Percentiles rank a stretch among this genome's conserved stretches.
These are phyloP conservation scores for Platichthys stellatus DNA, from an alignment of 2,113 vertebrate genomes.

Conservation along the genomic window DNA sequence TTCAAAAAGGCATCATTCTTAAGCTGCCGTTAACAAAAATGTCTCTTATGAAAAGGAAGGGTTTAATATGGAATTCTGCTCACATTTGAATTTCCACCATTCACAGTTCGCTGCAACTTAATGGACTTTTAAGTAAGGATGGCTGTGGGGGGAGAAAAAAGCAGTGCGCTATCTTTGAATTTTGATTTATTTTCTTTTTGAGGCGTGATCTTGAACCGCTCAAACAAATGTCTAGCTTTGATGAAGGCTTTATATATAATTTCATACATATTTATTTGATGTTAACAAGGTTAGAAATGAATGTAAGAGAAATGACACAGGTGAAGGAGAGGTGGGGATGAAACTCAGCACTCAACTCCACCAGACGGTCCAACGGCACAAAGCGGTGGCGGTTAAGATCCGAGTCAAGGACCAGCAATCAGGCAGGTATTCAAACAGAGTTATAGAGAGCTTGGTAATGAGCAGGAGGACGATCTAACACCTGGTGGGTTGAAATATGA, in stretches of 20 bases:
- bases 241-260: slow-evolving; percentile 21
- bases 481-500: too few species aligned
- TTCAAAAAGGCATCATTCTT: slow-evolving; percentile 71
- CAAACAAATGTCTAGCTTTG: slow-evolving; percentile 19
- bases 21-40: slow-evolving; percentile 71
- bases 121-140: slow-evolving; percentile 68
- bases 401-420: too few species aligned
- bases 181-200: slow-evolving; percentile 24
- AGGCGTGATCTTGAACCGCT: slow-evolving; percentile 38
- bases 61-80: slow-evolving; percentile 68
- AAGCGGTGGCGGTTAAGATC: too few species aligned
- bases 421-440: too few species aligned
- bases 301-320: slow-evolving; percentile 27
- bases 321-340: slow-evolving; percentile 47
- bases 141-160: slow-evolving; percentile 25
- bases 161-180: slow-evolving; percentile 18
- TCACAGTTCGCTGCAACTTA: slow-evolving; percentile 52
- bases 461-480: too few species aligned
- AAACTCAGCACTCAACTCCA: too few species aligned
- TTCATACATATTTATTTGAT: slow-evolving; percentile 30
- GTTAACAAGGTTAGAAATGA: slow-evolving; percentile 33
- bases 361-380: too few species aligned
- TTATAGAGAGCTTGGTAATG: too few species aligned
- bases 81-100: slow-evolving; percentile 58
- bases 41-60: slow-evolving; percentile 66